Base-by-base conservation (phyloP, 2,797 vertebrate genomes). In the Scarus forsteni region DNA sequence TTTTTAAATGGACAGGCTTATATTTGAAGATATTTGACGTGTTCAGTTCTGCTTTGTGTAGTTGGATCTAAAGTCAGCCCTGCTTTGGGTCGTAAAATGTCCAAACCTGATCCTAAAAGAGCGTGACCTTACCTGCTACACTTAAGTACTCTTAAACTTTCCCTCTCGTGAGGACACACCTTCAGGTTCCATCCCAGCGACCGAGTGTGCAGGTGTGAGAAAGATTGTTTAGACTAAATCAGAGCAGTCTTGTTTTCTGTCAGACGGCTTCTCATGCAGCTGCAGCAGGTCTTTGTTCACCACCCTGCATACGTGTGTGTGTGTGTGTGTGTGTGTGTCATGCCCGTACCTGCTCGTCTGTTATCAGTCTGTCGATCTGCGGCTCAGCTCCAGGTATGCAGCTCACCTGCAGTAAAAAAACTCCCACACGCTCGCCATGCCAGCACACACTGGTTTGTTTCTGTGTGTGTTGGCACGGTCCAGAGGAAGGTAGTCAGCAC, bases 291-390 rank as follows among this genome's bases (percentile, higher is more conserved):
- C 68, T 67, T 63, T 79, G 70, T 74, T 79, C 70, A 77, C 66
- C 46, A 53, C 61, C 66, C 3, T 60, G 69, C 44, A 55, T 77
- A 16, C 11, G 60, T 54, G 39, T 34, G 60, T 57, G 60, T 38
- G 27, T 27, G 50, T 73, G 54, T 58, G 60, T 69, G 60, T 55
- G 62, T 18, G 52, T 66, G 70, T 63, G 54, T 88, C 83, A 49
- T 81, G 84, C 81, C 75, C 15, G 10, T 83, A 88, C 83, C 70
- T 86, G 85, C 79, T 73, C 8, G 55, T 71, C 81, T 84, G 74
- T 81, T 92, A 91, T 91, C 90, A 79, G 75, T 70, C 51, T 68
- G 69, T 92, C 81, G 60, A 71, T 89, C 79, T 79, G 12, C 74
- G 77, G 75, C 77, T 79, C 57, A 73, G 62, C 53, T 83, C 34